phyloP scores from a whole-genome alignment of 2,113 vertebrate species.

The Desmodus rotundus region DNA sequence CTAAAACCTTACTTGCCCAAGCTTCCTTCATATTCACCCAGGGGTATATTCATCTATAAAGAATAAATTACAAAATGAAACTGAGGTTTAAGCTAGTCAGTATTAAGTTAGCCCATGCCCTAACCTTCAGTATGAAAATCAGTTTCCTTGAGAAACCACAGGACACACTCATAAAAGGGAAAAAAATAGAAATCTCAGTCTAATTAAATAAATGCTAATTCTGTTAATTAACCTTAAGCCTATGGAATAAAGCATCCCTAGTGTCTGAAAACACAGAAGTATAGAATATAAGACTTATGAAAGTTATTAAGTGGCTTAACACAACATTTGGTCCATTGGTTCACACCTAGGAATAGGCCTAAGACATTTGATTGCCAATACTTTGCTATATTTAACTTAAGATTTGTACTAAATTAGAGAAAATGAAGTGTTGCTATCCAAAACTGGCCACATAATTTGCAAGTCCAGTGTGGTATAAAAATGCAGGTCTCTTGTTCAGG shows the following conservation, averaged over 20 bases:
- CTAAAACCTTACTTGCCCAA: neutral
- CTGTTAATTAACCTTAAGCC: neutral
- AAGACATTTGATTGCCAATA: neutral
- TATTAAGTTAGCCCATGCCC: neutral
- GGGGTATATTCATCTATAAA: neutral
- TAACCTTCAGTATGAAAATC: constrained; percentile 6
- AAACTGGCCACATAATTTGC: neutral
- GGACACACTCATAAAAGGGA: neutral
- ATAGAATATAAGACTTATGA: neutral
- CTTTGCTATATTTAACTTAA: neutral
- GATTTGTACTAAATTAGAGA: neutral
- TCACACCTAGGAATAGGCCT: neutral
- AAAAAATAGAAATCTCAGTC: neutral
- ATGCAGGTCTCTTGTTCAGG: neutral
- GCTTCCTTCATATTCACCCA: neutral
- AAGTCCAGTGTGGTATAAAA: neutral
- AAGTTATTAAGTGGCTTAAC: neutral
- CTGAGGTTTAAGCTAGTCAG: neutral
- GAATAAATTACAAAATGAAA: neutral
- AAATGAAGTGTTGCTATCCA: neutral
- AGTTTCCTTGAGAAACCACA: neutral
- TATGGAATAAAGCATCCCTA: neutral
- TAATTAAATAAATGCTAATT: constrained; percentile 17
- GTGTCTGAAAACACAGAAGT: neutral
- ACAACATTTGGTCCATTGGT: neutral